Evolutionary conservation across 2,888 invertebrate species (phyloP).

Genomic region (Diarsia dahlii): DNA sequence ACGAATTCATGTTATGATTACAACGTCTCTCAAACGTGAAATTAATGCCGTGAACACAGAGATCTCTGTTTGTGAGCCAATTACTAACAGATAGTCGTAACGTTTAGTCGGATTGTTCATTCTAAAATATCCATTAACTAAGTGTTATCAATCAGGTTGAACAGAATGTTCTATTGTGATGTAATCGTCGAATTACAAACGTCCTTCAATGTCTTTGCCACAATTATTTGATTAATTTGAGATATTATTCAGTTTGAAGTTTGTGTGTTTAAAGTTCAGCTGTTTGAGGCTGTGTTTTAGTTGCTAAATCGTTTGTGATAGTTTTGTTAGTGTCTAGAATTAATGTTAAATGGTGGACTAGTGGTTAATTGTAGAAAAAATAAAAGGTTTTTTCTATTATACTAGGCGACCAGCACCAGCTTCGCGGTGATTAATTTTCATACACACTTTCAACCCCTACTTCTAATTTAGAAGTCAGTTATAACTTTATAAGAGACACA

Average conservation of each 20-base stretch:
- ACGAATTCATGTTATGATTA: slow-evolving; percentile 71
- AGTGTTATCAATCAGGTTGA: slow-evolving; percentile 67
- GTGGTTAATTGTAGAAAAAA: background rate
- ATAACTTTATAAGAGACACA: background rate
- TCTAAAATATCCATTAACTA: slow-evolving; percentile 73
- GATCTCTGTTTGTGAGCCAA: slow-evolving; percentile 74
- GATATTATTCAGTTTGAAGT: slow-evolving; percentile 62
- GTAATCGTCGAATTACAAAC: slow-evolving; percentile 63
- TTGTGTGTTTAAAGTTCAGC: slow-evolving; percentile 46
- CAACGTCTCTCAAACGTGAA: slow-evolving; percentile 72
- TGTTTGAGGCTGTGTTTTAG: slow-evolving; percentile 42
- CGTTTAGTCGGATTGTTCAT: slow-evolving; percentile 74
- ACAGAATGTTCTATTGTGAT: slow-evolving; percentile 63
- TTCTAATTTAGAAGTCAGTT: too few relatives aligned
- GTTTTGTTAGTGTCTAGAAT: slow-evolving; percentile 32
- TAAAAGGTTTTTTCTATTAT: too few relatives aligned
- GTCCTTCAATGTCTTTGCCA: slow-evolving; percentile 60
- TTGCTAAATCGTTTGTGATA: slow-evolving; percentile 50
- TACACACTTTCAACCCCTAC: too few relatives aligned
- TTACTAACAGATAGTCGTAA: slow-evolving; percentile 72
- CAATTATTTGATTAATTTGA: slow-evolving; percentile 64
- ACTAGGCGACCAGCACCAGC: too few relatives aligned
- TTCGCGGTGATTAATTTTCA: too few relatives aligned
- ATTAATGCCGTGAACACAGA: slow-evolving; percentile 72
- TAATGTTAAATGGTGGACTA: background rate